Evolutionary conservation across 2,113 vertebrate species (phyloP).

Genomic region (Tichodroma muraria): DNA sequence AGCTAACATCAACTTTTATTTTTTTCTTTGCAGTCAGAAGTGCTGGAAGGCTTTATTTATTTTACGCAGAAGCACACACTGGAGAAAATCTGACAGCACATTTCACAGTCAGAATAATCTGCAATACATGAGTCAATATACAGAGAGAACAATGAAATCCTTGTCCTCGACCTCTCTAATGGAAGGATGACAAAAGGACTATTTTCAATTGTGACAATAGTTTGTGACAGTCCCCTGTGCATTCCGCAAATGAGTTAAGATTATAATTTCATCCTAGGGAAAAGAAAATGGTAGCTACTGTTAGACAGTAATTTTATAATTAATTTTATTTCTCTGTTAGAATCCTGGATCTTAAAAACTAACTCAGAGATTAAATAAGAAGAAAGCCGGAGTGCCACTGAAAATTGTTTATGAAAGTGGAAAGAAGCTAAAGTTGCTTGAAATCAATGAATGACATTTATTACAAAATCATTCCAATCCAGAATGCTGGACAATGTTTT

Average conservation of each 20-base stretch:
- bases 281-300: neutral
- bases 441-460: neutral
- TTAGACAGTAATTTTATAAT: neutral
- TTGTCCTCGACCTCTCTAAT: neutral
- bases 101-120: neutral
- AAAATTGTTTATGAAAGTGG: neutral
- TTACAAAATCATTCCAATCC: neutral
- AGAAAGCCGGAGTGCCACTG: neutral
- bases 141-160: neutral
- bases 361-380: neutral
- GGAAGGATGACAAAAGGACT: neutral
- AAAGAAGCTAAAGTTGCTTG: neutral
- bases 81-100: neutral
- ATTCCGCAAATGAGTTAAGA: neutral
- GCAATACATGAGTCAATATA: neutral
- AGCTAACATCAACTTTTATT: neutral
- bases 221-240: constrained; percentile 1
- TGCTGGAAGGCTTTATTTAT: neutral
- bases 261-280: neutral
- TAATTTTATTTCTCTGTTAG: neutral
- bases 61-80: neutral
- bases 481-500: neutral
- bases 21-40: neutral
- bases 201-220: neutral
- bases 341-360: neutral